phyloP scores from a whole-genome alignment of 1,140 invertebrate species.

The Stenopsyche tienmushanensis region DNA sequence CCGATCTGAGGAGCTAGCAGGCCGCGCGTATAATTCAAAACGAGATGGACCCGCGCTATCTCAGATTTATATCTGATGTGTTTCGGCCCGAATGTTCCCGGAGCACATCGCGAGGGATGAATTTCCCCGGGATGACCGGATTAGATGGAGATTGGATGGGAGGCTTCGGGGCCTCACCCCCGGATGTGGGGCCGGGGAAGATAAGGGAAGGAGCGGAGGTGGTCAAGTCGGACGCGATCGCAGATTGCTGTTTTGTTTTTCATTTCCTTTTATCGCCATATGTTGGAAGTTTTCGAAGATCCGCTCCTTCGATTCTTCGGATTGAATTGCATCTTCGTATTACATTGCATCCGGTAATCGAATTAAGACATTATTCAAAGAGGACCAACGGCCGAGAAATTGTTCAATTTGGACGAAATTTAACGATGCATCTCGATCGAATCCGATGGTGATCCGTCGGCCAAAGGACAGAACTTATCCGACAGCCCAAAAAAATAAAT shows the following conservation, averaged over 20 bases:
- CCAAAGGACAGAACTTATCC: too few relatives aligned
- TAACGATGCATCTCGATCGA: too few relatives aligned
- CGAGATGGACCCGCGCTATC: slow-evolving; percentile 41
- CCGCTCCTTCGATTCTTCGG: background rate
- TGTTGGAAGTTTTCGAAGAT: background rate
- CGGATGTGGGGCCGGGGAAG: background rate
- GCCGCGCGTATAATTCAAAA: slow-evolving; percentile 42
- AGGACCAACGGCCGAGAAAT: too few relatives aligned
- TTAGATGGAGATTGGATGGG: slow-evolving; percentile 40
- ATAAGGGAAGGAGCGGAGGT: slow-evolving; percentile 1
- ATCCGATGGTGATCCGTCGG: too few relatives aligned
- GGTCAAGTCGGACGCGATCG: slow-evolving; percentile 27
- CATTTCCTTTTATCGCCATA: slow-evolving; percentile 4
- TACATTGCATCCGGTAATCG: background rate
- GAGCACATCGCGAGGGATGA: slow-evolving; percentile 34
- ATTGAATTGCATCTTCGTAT: background rate
- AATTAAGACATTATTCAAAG: too few relatives aligned
- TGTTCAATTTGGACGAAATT: too few relatives aligned
- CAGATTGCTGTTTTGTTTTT: slow-evolving; percentile 14
- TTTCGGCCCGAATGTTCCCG: slow-evolving; percentile 29
- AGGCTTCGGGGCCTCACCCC: slow-evolving; percentile 4
- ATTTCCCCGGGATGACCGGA: slow-evolving; percentile 41
- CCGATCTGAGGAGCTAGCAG: slow-evolving; percentile 15
- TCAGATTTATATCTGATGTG: slow-evolving; percentile 42
- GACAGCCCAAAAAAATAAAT: too few relatives aligned